Percentiles rank a stretch among this genome's conserved stretches.
Evolutionary conservation across 1,140 invertebrate species (phyloP).

Genomic region (Drosophila jambulina): DNA sequence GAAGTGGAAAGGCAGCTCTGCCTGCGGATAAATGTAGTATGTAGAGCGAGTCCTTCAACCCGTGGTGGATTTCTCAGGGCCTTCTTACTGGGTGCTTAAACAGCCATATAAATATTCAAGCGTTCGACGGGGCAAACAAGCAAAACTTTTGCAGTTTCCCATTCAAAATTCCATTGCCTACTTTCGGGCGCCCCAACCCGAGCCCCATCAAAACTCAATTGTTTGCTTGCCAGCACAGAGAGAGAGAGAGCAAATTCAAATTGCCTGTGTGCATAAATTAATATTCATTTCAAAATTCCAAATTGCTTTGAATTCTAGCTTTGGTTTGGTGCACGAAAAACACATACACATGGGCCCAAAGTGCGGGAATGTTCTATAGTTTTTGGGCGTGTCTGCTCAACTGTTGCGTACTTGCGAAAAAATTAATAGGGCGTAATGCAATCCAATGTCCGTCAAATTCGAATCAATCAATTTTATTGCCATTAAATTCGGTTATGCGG

Average conservation of each 20-base stretch:
- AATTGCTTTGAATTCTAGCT: conserved; percentile 58
- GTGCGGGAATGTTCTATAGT: neutral
- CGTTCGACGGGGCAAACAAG: conserved; percentile 39
- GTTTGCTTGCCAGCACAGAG: conserved; percentile 6
- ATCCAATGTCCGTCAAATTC: neutral
- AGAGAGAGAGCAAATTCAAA: conserved; percentile 48
- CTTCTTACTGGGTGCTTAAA: conserved; percentile 48
- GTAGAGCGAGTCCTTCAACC: conserved; percentile 29
- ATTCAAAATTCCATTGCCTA: conserved; percentile 62
- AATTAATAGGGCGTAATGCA: conserved; percentile 1
- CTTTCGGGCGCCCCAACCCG: conserved; percentile 8
- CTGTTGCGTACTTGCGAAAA: conserved; percentile 1
- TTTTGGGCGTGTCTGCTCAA: conserved; percentile 7
- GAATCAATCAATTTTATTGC: conserved; percentile 13
- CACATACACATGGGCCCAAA: neutral
- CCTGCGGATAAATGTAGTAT: conserved; percentile 13
- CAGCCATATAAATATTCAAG: conserved; percentile 67
- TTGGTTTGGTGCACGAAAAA: neutral
- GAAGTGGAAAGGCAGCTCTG: neutral
- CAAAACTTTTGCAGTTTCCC: conserved; percentile 56
- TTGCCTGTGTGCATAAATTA: conserved; percentile 75
- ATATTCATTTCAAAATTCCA: conserved; percentile 69
- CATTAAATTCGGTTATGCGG: neutral
- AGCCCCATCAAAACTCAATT: neutral
- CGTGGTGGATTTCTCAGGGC: conserved; percentile 25